Conservation (phyloP, 2,113 vertebrate genomes). For the Aleadryas rufinucha region DNA sequence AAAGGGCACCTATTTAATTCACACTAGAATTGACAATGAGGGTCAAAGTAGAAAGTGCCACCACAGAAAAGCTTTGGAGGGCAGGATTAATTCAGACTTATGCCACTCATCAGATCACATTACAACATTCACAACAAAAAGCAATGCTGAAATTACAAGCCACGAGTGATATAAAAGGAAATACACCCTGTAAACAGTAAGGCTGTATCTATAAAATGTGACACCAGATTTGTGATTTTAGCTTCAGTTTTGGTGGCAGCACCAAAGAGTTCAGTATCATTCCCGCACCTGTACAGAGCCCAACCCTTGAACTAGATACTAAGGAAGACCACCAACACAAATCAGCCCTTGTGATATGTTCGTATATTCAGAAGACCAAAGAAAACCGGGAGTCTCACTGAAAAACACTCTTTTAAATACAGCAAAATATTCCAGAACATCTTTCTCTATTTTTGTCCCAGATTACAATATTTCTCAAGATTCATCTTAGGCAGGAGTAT, state of each 20-base stretch:
- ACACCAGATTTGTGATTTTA: neutral
- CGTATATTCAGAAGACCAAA: neutral
- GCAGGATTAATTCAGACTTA: neutral
- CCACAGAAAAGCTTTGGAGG: neutral
- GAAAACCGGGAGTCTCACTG: neutral
- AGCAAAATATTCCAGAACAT: neutral
- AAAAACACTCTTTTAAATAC: neutral
- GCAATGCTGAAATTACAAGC: neutral
- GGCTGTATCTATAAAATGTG: neutral
- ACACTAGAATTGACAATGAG: neutral
- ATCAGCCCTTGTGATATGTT: rapidly evolving
- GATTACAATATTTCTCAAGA: neutral
- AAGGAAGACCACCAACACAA: neutral
- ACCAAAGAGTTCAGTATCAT: neutral
- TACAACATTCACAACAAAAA: neutral
- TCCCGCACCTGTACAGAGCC: neutral
- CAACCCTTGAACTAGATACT: neutral
- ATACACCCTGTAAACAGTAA: neutral
- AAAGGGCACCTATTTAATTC: neutral
- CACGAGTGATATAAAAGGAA: neutral
- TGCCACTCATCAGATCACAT: neutral
- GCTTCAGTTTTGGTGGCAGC: neutral
- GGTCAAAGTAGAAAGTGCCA: neutral
- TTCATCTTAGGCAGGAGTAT: neutral
- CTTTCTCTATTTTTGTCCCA: neutral